Evolutionary conservation across 2,888 invertebrate genomes (phyloP).

Genomic region (Polylopha cassiicola): DNA sequence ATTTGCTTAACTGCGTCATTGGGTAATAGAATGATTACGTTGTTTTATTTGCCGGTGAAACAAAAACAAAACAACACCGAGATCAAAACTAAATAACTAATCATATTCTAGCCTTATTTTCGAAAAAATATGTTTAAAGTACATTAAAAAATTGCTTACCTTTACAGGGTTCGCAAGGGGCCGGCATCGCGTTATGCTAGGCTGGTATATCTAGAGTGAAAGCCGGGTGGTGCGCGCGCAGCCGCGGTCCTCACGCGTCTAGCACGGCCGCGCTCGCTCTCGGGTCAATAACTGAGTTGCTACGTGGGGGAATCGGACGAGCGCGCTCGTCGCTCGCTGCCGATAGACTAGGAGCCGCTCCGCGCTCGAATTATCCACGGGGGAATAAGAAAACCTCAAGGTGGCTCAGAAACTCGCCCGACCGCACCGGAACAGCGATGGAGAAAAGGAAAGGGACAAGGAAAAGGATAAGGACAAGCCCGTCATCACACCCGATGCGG

Average conservation of each 20-base stretch:
- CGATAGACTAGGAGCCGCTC: slow-evolving; percentile 32
- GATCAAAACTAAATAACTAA: too few relatives aligned
- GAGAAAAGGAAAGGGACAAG: slow-evolving; percentile 40
- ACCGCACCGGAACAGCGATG: slow-evolving; percentile 68
- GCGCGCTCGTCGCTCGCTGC: slow-evolving; percentile 33
- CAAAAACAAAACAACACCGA: too few relatives aligned
- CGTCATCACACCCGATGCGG: slow-evolving; percentile 1
- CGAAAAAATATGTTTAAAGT: slow-evolving; percentile 2
- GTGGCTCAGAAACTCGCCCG: slow-evolving; percentile 32
- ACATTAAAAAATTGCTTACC: slow-evolving; percentile 39
- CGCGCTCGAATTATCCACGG: slow-evolving; percentile 5
- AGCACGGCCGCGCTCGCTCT: slow-evolving; percentile 30
- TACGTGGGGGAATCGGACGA: slow-evolving; percentile 56
- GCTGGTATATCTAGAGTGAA: slow-evolving; percentile 31
- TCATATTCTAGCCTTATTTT: too few relatives aligned
- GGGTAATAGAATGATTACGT: too few relatives aligned
- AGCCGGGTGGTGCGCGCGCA: slow-evolving; percentile 50
- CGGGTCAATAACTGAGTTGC: slow-evolving; percentile 72
- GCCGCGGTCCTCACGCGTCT: slow-evolving; percentile 33
- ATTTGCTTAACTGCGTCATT: too few relatives aligned
- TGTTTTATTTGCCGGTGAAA: too few relatives aligned
- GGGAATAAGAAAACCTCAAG: slow-evolving; percentile 7
- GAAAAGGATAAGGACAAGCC: slow-evolving; percentile 19
- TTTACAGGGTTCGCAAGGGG: slow-evolving; percentile 68
- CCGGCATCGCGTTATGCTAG: slow-evolving; percentile 53